These are phyloP conservation scores for Latrodectus elegans DNA, from an alignment of 2,888 invertebrate genomes.

Conservation along the genomic window DNA sequence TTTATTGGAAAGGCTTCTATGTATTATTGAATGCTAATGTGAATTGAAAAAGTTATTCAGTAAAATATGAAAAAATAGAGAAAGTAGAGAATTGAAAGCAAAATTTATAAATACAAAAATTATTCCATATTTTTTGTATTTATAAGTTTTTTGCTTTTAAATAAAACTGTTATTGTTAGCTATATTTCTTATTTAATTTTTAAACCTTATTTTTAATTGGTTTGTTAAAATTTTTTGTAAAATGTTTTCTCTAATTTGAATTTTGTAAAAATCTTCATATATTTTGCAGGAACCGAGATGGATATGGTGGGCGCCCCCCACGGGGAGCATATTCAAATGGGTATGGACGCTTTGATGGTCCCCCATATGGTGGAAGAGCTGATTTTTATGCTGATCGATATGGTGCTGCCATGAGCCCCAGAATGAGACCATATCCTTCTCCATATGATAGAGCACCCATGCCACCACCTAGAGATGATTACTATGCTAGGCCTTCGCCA, in stretches of 20 bases:
- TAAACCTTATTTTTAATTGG: too few relatives aligned
- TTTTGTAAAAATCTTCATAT: background rate
- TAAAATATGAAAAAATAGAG: too few relatives aligned
- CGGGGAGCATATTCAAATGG: conserved; percentile 51
- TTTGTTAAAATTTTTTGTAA: too few relatives aligned
- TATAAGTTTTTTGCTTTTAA: too few relatives aligned
- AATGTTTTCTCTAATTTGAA: background rate
- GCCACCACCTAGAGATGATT: conserved; percentile 42
- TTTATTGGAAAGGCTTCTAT: too few relatives aligned
- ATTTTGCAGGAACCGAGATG: conserved; percentile 9
- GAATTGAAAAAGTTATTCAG: too few relatives aligned
- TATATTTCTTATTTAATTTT: background rate
- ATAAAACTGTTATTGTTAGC: background rate
- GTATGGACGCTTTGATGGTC: conserved; percentile 34
- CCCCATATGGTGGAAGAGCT: conserved; percentile 15
- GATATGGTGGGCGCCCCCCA: conserved; percentile 17
- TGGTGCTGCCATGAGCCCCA: conserved; percentile 23
- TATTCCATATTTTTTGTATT: too few relatives aligned
- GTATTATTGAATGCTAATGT: too few relatives aligned
- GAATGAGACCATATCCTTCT: conserved; percentile 54
- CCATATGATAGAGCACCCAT: conserved; percentile 51
- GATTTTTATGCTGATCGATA: conserved; percentile 43
- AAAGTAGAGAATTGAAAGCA: too few relatives aligned
- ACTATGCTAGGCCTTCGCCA: conserved; percentile 27
- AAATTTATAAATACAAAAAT: too few relatives aligned